Evolutionary conservation across 2,113 vertebrate species (phyloP).

Genomic region (Spea multiplicata): DNA sequence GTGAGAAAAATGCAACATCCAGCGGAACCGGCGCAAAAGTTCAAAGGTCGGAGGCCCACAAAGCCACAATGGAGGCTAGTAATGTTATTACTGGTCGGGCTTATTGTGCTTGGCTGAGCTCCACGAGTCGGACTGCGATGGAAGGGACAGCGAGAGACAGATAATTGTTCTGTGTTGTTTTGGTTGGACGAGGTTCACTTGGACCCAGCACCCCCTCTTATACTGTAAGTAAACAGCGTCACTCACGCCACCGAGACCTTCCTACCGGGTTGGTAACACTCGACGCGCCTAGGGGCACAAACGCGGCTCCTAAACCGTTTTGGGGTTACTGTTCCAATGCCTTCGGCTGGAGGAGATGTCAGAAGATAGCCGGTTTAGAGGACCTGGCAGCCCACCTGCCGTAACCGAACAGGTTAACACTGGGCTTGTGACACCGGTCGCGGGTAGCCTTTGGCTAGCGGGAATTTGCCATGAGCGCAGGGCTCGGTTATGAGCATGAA

Average conservation of each 20-base stretch:
- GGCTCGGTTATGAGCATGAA: too few relatives aligned
- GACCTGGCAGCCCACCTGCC: too few relatives aligned
- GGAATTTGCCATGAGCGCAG: too few relatives aligned
- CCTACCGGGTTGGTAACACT: background rate
- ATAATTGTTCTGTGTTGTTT: background rate
- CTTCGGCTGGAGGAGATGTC: too few relatives aligned
- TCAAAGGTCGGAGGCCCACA: slow-evolving; percentile 57
- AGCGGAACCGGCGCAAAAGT: slow-evolving; percentile 67
- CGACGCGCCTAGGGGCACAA: too few relatives aligned
- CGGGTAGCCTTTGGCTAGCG: too few relatives aligned
- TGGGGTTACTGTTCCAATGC: too few relatives aligned
- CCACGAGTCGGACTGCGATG: background rate
- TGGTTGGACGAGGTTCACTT: background rate
- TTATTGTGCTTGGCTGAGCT: background rate
- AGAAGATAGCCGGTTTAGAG: too few relatives aligned
- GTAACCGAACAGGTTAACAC: too few relatives aligned
- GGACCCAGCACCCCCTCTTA: background rate
- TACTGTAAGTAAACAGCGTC: background rate
- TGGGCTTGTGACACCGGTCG: too few relatives aligned
- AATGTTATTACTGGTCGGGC: background rate
- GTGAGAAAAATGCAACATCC: slow-evolving; percentile 53
- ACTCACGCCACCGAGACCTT: too few relatives aligned
- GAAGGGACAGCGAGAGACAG: background rate
- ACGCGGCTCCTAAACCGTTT: too few relatives aligned
- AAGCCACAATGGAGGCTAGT: slow-evolving; percentile 9